Conservation (phyloP, 2,113 vertebrate genomes). For the Microtus montanus region DNA sequence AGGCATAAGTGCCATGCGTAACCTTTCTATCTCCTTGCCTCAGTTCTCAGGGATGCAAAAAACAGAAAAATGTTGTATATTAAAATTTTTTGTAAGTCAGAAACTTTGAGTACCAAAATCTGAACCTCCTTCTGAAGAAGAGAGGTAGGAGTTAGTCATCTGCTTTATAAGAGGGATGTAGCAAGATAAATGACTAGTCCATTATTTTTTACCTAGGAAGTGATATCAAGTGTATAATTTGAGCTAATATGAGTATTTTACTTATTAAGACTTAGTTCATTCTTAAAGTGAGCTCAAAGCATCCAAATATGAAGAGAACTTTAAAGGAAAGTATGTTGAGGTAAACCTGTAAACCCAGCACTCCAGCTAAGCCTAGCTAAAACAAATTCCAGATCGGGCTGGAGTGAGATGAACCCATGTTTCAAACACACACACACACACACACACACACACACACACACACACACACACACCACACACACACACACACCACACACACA, state of each 20-base stretch:
- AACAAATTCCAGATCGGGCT: background rate
- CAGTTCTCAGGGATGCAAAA: background rate
- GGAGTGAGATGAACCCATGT: background rate
- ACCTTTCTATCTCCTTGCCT: background rate
- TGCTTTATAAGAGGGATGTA: background rate
- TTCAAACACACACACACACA: background rate
- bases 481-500: background rate
- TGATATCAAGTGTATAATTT: slow-evolving; percentile 19
- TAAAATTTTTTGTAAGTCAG: slow-evolving; percentile 34
- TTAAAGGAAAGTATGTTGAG: background rate
- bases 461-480: background rate
- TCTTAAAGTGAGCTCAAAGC: slow-evolving; percentile 19
- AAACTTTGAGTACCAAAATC: slow-evolving; percentile 59
- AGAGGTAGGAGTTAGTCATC: slow-evolving; percentile 46
- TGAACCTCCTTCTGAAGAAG: slow-evolving; percentile 55
- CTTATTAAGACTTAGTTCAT: slow-evolving; percentile 20
- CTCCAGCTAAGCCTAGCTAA: background rate
- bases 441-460: background rate
- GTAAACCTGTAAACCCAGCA: background rate
- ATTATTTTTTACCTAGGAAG: slow-evolving; percentile 37
- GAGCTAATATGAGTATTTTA: slow-evolving; percentile 6
- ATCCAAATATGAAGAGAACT: background rate
- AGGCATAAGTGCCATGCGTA: slow-evolving; percentile 6
- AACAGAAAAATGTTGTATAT: background rate
- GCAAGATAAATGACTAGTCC: background rate